Evolutionary conservation across 2,888 invertebrate species (phyloP).

Genomic region (Ormyrus rosae): DNA sequence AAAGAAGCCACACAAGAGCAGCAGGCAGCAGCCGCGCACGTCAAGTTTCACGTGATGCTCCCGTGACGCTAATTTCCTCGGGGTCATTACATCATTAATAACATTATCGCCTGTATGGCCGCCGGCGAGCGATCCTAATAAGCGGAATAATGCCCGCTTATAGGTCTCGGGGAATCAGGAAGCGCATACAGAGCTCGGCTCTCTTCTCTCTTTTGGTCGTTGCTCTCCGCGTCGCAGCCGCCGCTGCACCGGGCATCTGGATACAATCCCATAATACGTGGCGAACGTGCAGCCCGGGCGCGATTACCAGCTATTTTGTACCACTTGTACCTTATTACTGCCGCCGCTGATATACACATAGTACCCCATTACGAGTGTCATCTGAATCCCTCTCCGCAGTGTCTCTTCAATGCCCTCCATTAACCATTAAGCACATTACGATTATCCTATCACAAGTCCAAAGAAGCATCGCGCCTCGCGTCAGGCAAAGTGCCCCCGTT

Average conservation of each 20-base stretch:
- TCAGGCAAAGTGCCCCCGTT: conserved; percentile 74
- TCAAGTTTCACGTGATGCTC: not conserved
- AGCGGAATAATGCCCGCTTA: conserved; percentile 4
- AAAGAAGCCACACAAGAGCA: conserved; percentile 1
- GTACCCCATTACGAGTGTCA: conserved; percentile 73
- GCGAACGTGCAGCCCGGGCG: conserved; percentile 54
- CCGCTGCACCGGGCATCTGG: conserved; percentile 37
- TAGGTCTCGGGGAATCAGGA: conserved; percentile 16
- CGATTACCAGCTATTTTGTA: conserved; percentile 75
- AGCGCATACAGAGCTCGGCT: conserved; percentile 13
- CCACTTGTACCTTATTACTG: conserved; percentile 73
- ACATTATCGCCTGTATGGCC: conserved; percentile 14
- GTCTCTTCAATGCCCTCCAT: conserved; percentile 72
- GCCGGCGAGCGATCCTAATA: not conserved
- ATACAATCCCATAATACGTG: conserved; percentile 48
- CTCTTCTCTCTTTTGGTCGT: conserved; percentile 43
- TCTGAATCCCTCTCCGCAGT: conserved; percentile 66
- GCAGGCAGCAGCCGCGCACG: not conserved
- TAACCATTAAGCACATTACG: conserved; percentile 76
- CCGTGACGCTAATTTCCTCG: conserved; percentile 24
- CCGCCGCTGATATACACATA: conserved; percentile 27
- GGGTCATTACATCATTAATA: conserved; percentile 43
- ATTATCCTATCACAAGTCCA: conserved; percentile 73
- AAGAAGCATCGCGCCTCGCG: conserved; percentile 19
- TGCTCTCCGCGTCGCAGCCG: conserved; percentile 28